Conservation (phyloP, 2,888 invertebrate species). For the Falcaria lacertinaria region DNA sequence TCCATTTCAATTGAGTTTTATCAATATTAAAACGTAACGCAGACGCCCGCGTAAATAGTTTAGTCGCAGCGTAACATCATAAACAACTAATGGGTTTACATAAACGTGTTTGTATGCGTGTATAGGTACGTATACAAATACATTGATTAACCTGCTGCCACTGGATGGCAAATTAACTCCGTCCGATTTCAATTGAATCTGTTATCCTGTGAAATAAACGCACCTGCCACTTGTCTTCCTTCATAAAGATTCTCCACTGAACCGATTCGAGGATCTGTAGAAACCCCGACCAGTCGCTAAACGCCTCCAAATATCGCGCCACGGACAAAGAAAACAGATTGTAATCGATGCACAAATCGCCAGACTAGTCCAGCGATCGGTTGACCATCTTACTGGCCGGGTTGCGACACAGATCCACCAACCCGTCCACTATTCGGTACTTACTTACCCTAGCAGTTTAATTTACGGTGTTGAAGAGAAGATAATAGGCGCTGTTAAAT, state of each 20-base stretch:
- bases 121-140: not conserved
- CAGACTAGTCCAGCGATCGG: constrained; percentile 20
- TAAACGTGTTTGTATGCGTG: not conserved
- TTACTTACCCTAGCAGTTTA: constrained; percentile 66
- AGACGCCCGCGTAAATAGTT: constrained; percentile 1
- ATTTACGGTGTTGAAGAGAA: constrained; percentile 69
- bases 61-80: constrained; percentile 3
- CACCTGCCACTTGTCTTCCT: constrained; percentile 48
- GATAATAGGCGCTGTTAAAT: constrained; percentile 70
- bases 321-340: constrained; percentile 74
- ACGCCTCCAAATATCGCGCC: constrained; percentile 37
- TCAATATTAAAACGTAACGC: not conserved
- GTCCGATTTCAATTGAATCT: constrained; percentile 49
- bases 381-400: constrained; percentile 15
- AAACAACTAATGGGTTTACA: constrained; percentile 7
- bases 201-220: constrained; percentile 40
- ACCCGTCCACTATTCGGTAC: constrained; percentile 43
- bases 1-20: not conserved
- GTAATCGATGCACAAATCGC: constrained; percentile 42
- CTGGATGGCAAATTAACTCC: constrained; percentile 38
- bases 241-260: constrained; percentile 34
- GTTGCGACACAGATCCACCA: constrained; percentile 37
- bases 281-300: constrained; percentile 32
- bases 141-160: constrained; percentile 29
- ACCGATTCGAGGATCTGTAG: constrained; percentile 39